phyloP scores from a whole-genome alignment of 2,113 vertebrate species.

The Plotosus lineatus region DNA sequence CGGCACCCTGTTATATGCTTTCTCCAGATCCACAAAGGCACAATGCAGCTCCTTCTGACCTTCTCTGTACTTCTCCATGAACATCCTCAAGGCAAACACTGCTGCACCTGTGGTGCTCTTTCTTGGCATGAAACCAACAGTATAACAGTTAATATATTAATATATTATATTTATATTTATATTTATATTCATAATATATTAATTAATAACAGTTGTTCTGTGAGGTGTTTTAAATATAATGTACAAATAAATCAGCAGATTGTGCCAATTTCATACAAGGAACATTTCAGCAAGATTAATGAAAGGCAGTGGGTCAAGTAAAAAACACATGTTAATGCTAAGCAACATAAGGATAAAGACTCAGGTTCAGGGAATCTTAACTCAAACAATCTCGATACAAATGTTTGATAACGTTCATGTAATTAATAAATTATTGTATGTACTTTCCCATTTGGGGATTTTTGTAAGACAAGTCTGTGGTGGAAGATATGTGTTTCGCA shows the following conservation, averaged over 20 bases:
- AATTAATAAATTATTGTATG: conserved; percentile 5
- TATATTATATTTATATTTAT: no score
- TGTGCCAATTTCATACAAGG: background rate
- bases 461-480: conserved; percentile 18
- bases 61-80: no score
- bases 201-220: no score
- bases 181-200: no score
- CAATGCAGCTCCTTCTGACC: no score
- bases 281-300: conserved; percentile 9
- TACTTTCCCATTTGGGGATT: conserved; percentile 21
- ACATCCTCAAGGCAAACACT: no score
- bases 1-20: no score
- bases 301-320: background rate
- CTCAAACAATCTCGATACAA: conserved; percentile 1
- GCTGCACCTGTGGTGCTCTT: no score
- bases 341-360: conserved; percentile 3
- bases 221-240: background rate
- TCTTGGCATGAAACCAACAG: no score
- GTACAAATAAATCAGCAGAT: background rate
- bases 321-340: conserved; percentile 15
- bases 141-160: no score
- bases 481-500: background rate
- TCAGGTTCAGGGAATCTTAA: background rate
- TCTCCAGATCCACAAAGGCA: no score
- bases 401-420: conserved; percentile 9